Base-by-base conservation (phyloP, 2,888 invertebrate genomes). In the Koerneria pararmatus region DNA sequence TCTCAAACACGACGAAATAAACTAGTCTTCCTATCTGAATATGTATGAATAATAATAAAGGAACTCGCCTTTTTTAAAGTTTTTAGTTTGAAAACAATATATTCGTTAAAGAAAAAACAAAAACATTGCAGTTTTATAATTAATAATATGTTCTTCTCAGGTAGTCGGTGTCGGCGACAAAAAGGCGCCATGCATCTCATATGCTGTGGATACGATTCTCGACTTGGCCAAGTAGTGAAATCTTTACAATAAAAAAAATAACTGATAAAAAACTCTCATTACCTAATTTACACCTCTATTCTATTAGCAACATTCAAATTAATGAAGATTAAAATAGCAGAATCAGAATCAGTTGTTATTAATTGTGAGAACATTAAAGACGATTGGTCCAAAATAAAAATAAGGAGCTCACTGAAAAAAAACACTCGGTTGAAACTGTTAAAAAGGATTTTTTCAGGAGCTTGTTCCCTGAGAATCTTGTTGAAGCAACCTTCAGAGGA, bases 401-500 rank as follows among this genome's bases (percentile, higher is more conserved):
- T 15, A 8, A 11, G 19, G 27, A 48, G 8, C 48, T 6, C 56
- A 34, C 34, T 35, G 32, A 34, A 57, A 34, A 24, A 34, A 57
- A 6, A 49, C 35, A 57, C 34, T 5, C 8, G 56, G 22, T 56
- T 29, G 32, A 59, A 29, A 53, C n/a, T 48, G 31, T 37, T 1
- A 41, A 6, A 29, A 22, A 3, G 62, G 80, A 78, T 82, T 71
- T 71, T 88, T 89, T 69, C 88, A 92, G 93, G 84, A 94, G 93
- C 84, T 89, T 94, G 86, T 93, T 95, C 83, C 86, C 86, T 1
- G 84, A 84, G 69, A 86, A 86, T 71, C 74, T 86, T 34, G 79
- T 86, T 1, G 84, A 85, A 71, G 85, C 86, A 5, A 83, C 83
- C 46, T 84, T 85, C 73, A 82, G 84, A 32, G 60, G 65, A 35